A percentile compares a stretch with the other conserved stretches of the same genome.
Conservation (phyloP, 2,888 invertebrate genomes). For the Protophormia terraenovae region DNA sequence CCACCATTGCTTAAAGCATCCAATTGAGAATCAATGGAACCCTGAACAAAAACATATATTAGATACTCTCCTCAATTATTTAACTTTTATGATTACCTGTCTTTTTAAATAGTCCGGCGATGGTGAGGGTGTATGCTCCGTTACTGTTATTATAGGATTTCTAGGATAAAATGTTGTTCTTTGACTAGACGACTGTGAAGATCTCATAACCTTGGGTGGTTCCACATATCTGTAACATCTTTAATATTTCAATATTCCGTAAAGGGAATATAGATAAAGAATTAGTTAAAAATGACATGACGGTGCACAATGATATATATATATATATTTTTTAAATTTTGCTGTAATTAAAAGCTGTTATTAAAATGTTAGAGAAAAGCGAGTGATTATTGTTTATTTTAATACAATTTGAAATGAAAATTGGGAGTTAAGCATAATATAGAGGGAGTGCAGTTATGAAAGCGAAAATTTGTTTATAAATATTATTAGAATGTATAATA, state of each 20-base stretch:
- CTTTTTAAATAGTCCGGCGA: conserved; percentile 93
- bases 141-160: conserved; percentile 98
- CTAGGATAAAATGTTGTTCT: conserved; percentile 85
- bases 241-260: conserved; percentile 72
- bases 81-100: conserved; percentile 83
- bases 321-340: neutral
- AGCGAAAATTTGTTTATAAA: conserved; percentile 42
- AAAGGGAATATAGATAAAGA: conserved; percentile 69
- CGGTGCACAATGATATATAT: conserved; percentile 66
- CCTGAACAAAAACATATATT: conserved; percentile 81
- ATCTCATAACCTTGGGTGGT: conserved; percentile 77
- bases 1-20: conserved; percentile 83
- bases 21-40: conserved; percentile 92
- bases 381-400: neutral
- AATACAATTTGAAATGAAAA: neutral
- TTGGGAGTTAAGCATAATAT: neutral
- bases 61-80: neutral
- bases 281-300: conserved; percentile 72
- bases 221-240: conserved; percentile 82
- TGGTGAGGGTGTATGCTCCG: conserved; percentile 96
- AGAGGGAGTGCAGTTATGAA: conserved; percentile 49
- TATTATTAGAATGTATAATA: neutral
- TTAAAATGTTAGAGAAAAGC: conserved; percentile 19
- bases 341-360: conserved; percentile 25
- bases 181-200: conserved; percentile 78